Base-by-base conservation (phyloP, 2,888 invertebrate genomes). In the Marasmarcha lunaedactyla region DNA sequence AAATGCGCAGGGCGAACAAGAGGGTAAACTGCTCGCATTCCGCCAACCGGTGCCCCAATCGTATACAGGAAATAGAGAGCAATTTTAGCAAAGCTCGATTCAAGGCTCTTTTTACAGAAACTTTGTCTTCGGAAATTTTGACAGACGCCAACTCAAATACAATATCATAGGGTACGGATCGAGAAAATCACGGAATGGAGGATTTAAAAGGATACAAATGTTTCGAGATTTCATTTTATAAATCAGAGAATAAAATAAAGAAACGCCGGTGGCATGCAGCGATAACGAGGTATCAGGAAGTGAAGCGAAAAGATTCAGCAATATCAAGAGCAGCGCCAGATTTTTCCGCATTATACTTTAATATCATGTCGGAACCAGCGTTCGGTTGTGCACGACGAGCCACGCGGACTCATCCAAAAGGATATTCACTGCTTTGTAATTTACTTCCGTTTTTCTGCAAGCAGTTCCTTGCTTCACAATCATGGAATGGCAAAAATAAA, bases 11-110 rank as follows among this genome's bases (percentile, higher is more conserved):
- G 67, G 63, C 30, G 64, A 67, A 57, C 60, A 58, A 59, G 63
- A 59, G 63, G 63, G 66, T 72, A 72, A 73, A 73, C 71, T 68
- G 70, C 62, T 70, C 63, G 60, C 57, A 69, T 73, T 65, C 60
- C 61, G 59, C 58, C 9, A 30, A 11, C 30, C n/a, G 30, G 4
- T 25, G 25, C 30, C 30, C 30, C 30, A 58, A 63, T 59, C 56
- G 57, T 55, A 58, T 30, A 30, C n/a, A 30, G 51, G 47, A 51
- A 62, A 62, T 59, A 60, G 59, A 59, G 62, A 65, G 59, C 57
- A 63, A 62, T 69, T 71, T 63, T 7, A 7, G 30, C 2, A 30
- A 30, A 30, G 30, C 30, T 9, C 20, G 20, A 20, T 20, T 20
- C 33, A 35, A 15, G 15, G 34, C 35, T 43, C 20, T 36, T 39